phyloP scores from a whole-genome alignment of 2,113 vertebrate genomes.

The Hydrolagus affinis region DNA sequence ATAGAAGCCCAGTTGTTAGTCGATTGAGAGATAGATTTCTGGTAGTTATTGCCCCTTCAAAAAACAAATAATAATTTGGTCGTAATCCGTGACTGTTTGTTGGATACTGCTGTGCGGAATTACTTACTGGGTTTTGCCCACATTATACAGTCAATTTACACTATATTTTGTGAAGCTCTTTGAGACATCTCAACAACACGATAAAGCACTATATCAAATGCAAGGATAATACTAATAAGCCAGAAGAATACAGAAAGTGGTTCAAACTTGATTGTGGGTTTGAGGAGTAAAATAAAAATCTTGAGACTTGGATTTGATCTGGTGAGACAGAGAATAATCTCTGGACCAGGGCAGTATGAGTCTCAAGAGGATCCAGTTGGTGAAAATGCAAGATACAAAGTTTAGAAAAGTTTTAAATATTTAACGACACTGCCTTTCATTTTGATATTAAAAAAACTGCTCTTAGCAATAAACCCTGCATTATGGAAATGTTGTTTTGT shows the following conservation, averaged over 20 bases:
- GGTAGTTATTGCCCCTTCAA: too few relatives aligned
- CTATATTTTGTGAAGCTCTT: too few relatives aligned
- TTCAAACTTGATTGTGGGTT: neutral
- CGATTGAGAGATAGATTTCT: too few relatives aligned
- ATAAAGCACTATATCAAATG: neutral
- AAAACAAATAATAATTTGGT: too few relatives aligned
- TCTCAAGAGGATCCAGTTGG: neutral
- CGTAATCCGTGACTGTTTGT: too few relatives aligned
- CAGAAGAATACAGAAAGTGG: neutral
- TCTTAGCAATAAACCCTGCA: neutral
- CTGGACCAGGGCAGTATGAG: neutral
- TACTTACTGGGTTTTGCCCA: too few relatives aligned
- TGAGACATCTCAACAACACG: too few relatives aligned
- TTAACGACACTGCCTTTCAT: neutral
- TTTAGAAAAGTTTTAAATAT: neutral
- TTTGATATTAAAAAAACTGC: neutral
- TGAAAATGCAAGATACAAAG: neutral
- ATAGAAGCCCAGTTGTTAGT: too few relatives aligned
- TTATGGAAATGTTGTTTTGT: neutral
- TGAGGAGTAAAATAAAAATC: neutral
- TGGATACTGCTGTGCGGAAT: too few relatives aligned
- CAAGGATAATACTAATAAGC: neutral
- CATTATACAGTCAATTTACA: too few relatives aligned
- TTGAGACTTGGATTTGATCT: neutral
- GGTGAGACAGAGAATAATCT: neutral